Conservation (phyloP, 2,113 vertebrate genomes). For the Budorcas taxicolor region DNA sequence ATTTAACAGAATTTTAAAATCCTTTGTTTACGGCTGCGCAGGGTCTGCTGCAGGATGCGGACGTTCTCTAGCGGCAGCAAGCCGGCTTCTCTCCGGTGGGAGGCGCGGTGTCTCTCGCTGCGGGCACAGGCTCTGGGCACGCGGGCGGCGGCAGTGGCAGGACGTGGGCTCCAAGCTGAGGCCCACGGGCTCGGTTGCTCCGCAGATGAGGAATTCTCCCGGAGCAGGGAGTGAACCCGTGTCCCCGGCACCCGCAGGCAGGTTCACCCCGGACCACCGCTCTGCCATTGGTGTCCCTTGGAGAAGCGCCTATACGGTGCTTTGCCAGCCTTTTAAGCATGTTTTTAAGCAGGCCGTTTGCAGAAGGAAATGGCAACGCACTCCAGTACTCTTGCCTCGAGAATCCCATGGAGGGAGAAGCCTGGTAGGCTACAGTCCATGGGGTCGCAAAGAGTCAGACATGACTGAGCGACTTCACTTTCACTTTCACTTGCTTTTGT, state of each 20-base stretch:
- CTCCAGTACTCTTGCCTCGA: no score
- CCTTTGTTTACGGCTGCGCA: rapidly evolving
- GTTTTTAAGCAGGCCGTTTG: not conserved
- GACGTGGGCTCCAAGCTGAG: not conserved
- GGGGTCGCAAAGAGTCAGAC: no score
- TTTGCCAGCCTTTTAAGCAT: not conserved
- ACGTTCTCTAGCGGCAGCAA: not conserved
- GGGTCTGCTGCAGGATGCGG: not conserved
- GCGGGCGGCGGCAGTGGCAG: rapidly evolving
- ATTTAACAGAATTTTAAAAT: not conserved
- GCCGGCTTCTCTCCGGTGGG: rapidly evolving
- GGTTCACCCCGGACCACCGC: rapidly evolving
- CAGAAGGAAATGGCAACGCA: no score
- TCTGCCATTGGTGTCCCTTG: not conserved
- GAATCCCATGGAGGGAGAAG: no score
- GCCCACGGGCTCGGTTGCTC: not conserved
- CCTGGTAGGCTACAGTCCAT: no score
- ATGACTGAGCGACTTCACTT: no score
- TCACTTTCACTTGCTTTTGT: not conserved
- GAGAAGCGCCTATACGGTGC: not conserved
- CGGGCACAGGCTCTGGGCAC: not conserved
- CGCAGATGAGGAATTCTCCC: not conserved
- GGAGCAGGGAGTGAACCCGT: not conserved
- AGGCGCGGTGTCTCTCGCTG: rapidly evolving
- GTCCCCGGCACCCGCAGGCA: not conserved